phyloP scores from a whole-genome alignment of 2,797 vertebrate genomes.

The Numenius phaeopus region DNA sequence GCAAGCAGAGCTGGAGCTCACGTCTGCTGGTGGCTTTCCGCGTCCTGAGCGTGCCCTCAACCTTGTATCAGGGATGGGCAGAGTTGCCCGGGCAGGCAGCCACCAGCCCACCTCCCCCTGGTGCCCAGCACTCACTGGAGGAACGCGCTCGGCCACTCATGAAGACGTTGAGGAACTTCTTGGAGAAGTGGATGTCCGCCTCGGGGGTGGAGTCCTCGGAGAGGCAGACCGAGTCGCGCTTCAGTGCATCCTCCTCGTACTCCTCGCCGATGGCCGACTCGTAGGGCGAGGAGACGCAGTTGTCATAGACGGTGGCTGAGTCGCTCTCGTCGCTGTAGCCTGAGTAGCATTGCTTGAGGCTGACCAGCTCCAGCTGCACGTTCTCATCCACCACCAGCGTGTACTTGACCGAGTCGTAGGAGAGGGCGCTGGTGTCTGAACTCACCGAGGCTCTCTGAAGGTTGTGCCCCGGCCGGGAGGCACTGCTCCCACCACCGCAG shows the following conservation, averaged over 20 bases:
- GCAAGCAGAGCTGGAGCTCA: background rate
- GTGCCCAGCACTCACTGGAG: slow-evolving; percentile 89
- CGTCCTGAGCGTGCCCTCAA: background rate
- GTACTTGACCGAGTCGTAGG: slow-evolving; percentile 98
- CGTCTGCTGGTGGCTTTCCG: background rate
- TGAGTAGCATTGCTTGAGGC: slow-evolving; percentile 93
- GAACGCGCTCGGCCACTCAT: slow-evolving; percentile 94
- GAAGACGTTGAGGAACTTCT: slow-evolving; percentile 98
- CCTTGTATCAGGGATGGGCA: background rate
- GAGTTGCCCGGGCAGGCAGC: background rate
- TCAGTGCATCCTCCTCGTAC: slow-evolving; percentile 90
- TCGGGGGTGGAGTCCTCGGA: slow-evolving; percentile 94
- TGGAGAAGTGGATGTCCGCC: slow-evolving; percentile 91
- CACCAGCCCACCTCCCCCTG: background rate
- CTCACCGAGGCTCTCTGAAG: slow-evolving; percentile 88
- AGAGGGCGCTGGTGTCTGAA: slow-evolving; percentile 93
- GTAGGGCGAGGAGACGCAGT: slow-evolving; percentile 94
- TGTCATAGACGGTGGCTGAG: slow-evolving; percentile 94
- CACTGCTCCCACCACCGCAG: slow-evolving; percentile 54
- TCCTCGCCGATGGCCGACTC: slow-evolving; percentile 94
- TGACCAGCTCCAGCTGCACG: slow-evolving; percentile 94
- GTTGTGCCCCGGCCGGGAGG: slow-evolving; percentile 63
- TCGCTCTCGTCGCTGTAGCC: slow-evolving; percentile 97
- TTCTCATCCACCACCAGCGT: slow-evolving; percentile 97
- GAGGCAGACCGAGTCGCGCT: slow-evolving; percentile 87